Percentiles rank a stretch among this genome's conserved stretches.
Conservation (phyloP, 2,888 invertebrate genomes). For the Habrosyne pyritoides region DNA sequence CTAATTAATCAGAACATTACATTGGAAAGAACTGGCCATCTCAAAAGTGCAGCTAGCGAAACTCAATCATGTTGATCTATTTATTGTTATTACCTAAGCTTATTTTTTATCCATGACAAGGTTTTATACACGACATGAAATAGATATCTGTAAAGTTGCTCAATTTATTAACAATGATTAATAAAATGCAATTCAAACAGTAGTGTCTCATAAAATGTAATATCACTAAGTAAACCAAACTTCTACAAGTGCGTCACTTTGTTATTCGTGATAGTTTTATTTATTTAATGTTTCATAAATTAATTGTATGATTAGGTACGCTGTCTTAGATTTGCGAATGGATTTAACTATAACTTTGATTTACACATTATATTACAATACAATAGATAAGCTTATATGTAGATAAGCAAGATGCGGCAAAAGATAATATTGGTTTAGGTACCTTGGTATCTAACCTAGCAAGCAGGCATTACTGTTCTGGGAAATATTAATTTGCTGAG, state of each 20-base stretch:
- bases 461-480: too few relatives aligned
- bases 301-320: not conserved
- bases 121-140: not conserved
- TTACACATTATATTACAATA: not conserved
- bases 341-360: not conserved
- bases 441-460: too few relatives aligned
- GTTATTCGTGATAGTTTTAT: constrained; percentile 20
- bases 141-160: not conserved
- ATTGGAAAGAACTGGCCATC: too few relatives aligned
- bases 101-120: too few relatives aligned
- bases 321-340: not conserved
- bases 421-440: not conserved
- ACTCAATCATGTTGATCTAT: too few relatives aligned
- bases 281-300: constrained; percentile 20
- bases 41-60: too few relatives aligned
- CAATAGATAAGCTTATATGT: not conserved
- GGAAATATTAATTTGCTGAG: too few relatives aligned
- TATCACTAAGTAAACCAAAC: constrained; percentile 11
- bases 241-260: constrained; percentile 19
- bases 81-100: too few relatives aligned
- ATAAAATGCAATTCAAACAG: constrained; percentile 12
- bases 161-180: not conserved
- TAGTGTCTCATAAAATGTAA: constrained; percentile 14
- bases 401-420: not conserved
- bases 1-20: too few relatives aligned